Percentiles rank a stretch among this genome's conserved stretches.
Evolutionary conservation across 2,888 invertebrate genomes (phyloP).

Genomic region (Celastrina argiolus): DNA sequence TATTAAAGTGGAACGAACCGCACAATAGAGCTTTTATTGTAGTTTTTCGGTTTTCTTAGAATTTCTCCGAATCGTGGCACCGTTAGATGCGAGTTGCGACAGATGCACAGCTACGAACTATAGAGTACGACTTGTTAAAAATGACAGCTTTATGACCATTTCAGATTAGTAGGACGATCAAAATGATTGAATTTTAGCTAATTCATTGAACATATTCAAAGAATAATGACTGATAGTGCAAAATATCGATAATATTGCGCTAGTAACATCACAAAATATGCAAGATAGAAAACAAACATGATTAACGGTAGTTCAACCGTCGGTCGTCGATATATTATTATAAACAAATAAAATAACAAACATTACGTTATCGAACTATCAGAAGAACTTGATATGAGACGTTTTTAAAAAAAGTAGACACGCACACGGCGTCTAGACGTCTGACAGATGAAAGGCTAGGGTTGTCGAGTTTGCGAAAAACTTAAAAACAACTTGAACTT

Average conservation of each 20-base stretch:
- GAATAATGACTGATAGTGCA: too few relatives aligned
- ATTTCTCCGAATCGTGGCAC: not conserved
- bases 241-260: too few relatives aligned
- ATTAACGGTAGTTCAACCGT: not conserved
- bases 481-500: not conserved
- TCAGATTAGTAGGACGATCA: too few relatives aligned
- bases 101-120: not conserved
- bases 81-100: not conserved
- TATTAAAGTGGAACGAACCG: conserved; percentile 4
- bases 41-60: not conserved
- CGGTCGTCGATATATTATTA: not conserved
- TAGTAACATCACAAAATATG: too few relatives aligned
- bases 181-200: too few relatives aligned
- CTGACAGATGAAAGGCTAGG: conserved; percentile 16
- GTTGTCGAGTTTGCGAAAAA: not conserved
- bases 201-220: too few relatives aligned
- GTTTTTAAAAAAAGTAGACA: conserved; percentile 5
- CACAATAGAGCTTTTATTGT: not conserved
- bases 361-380: not conserved
- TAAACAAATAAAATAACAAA: not conserved
- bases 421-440: conserved; percentile 20
- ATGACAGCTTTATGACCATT: too few relatives aligned
- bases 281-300: not conserved
- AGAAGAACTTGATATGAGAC: not conserved
- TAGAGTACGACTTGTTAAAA: too few relatives aligned